A percentile compares a stretch with the other conserved stretches of the same genome.
Evolutionary conservation across 2,888 invertebrate genomes (phyloP).

Genomic region (Polydesmus complanatus): DNA sequence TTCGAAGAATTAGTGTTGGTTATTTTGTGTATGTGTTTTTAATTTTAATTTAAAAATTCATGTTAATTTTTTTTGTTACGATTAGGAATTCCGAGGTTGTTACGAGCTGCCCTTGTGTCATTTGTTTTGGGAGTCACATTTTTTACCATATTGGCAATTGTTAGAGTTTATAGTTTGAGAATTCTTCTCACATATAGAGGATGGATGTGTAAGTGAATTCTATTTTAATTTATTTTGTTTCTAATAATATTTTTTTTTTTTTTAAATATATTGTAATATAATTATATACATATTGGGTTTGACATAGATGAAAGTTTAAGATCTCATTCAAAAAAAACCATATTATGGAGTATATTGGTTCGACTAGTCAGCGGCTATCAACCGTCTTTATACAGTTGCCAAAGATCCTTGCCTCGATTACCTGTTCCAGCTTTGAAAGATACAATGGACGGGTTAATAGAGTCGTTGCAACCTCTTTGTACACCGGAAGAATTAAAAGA

Average conservation of each 20-base stretch:
- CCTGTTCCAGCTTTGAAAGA: slow-evolving; percentile 39
- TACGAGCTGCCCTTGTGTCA: slow-evolving; percentile 30
- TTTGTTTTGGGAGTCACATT: slow-evolving; percentile 31
- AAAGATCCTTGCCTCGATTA: slow-evolving; percentile 42
- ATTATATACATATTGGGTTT: background rate
- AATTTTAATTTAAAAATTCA: background rate
- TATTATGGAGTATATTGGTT: slow-evolving; percentile 36
- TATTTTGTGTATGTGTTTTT: no score
- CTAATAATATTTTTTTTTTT: background rate
- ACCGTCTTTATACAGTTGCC: slow-evolving; percentile 41
- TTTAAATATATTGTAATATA: background rate
- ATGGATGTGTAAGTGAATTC: slow-evolving; percentile 41
- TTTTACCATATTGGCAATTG: slow-evolving; percentile 33
- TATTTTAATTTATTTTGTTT: slow-evolving; percentile 1
- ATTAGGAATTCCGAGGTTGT: slow-evolving; percentile 26
- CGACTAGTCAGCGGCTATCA: slow-evolving; percentile 37
- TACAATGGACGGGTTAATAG: slow-evolving; percentile 35
- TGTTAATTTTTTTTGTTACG: slow-evolving; percentile 4
- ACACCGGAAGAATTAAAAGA: slow-evolving; percentile 29
- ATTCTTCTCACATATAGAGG: slow-evolving; percentile 40
- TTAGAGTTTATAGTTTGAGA: slow-evolving; percentile 33
- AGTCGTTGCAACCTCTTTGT: slow-evolving; percentile 34
- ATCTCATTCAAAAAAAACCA: slow-evolving; percentile 30
- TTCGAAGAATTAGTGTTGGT: no score
- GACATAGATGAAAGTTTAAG: slow-evolving; percentile 33